Conservation (phyloP, 2,113 vertebrate species). For the Siniperca knerii region DNA sequence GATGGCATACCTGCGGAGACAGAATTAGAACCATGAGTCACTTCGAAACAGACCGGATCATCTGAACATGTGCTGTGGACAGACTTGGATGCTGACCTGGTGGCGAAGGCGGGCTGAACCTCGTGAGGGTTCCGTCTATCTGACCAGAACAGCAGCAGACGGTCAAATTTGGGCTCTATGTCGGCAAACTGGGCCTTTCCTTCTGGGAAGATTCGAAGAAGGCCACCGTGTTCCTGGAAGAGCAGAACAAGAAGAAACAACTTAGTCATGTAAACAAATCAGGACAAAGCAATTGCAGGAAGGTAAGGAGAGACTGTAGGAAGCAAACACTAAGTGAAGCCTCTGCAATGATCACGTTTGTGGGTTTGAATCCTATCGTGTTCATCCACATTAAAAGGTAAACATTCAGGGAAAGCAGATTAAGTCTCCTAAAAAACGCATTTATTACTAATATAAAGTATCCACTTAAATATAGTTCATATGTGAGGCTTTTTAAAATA, state of each 20-base stretch:
- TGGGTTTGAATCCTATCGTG: neutral
- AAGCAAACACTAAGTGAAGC: constrained; percentile 28
- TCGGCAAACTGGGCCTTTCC: constrained; percentile 98
- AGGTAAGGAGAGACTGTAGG: constrained; percentile 31
- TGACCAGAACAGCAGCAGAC: constrained; percentile 98
- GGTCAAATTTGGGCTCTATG: constrained; percentile 98
- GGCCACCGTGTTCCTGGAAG: constrained; percentile 92
- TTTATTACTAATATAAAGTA: constrained; percentile 1
- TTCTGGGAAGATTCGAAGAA: constrained; percentile 99
- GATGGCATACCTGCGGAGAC: constrained; percentile 94
- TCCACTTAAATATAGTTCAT: constrained; percentile 6
- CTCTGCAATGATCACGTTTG: constrained; percentile 16
- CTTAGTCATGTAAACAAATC: constrained; percentile 39
- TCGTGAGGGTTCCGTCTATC: constrained; percentile 98
- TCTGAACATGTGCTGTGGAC: neutral
- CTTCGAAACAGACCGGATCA: rapidly evolving
- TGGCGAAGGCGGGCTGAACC: constrained; percentile 95
- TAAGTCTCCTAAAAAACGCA: neutral
- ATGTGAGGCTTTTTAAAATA: constrained; percentile 33
- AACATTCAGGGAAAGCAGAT: constrained; percentile 1
- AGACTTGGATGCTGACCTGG: constrained; percentile 84
- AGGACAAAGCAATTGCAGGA: constrained; percentile 48
- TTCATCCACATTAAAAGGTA: constrained; percentile 12
- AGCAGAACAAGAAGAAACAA: constrained; percentile 59
- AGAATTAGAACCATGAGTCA: constrained; percentile 9